phyloP scores from a whole-genome alignment of 2,797 vertebrate genomes.

The Oophaga sylvatica region DNA sequence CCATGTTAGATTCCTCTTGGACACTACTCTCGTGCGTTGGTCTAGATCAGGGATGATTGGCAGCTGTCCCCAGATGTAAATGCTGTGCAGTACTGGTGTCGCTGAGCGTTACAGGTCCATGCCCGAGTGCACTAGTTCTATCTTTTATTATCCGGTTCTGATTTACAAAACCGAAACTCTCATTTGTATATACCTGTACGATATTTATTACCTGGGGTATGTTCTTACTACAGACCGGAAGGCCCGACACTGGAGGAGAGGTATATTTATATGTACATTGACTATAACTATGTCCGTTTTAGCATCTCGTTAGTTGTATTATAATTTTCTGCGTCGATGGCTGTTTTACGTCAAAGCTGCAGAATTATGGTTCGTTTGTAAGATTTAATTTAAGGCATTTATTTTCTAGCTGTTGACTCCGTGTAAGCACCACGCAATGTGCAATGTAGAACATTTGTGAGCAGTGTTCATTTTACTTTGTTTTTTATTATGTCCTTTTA shows the following conservation, averaged over 20 bases:
- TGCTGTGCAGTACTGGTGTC: not conserved
- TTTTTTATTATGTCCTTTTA: not conserved
- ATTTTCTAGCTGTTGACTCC: conserved; percentile 9
- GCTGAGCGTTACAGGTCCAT: not conserved
- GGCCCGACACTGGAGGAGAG: conserved; percentile 67
- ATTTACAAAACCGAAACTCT: not conserved
- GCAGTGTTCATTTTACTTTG: conserved; percentile 26
- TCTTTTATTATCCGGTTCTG: not conserved
- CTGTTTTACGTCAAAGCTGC: conserved; percentile 59
- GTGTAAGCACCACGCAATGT: conserved; percentile 19
- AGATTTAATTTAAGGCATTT: conserved; percentile 51
- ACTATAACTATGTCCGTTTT: conserved; percentile 65
- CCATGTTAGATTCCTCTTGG: conserved; percentile 5
- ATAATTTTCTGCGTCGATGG: conserved; percentile 59
- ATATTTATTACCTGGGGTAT: conserved; percentile 73
- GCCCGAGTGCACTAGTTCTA: not conserved
- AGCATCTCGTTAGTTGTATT: conserved; percentile 61
- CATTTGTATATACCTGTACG: conserved; percentile 72
- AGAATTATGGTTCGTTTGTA: conserved; percentile 29
- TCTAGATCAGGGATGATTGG: not conserved
- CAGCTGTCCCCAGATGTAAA: not conserved
- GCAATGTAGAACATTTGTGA: conserved; percentile 31
- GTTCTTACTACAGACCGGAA: conserved; percentile 63
- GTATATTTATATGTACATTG: conserved; percentile 68
- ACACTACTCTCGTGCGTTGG: not conserved